Percentiles rank a stretch among this genome's conserved stretches.
These are phyloP conservation scores for Neodontobutis hainanensis DNA, from an alignment of 2,113 vertebrate species.

Conservation along the genomic window DNA sequence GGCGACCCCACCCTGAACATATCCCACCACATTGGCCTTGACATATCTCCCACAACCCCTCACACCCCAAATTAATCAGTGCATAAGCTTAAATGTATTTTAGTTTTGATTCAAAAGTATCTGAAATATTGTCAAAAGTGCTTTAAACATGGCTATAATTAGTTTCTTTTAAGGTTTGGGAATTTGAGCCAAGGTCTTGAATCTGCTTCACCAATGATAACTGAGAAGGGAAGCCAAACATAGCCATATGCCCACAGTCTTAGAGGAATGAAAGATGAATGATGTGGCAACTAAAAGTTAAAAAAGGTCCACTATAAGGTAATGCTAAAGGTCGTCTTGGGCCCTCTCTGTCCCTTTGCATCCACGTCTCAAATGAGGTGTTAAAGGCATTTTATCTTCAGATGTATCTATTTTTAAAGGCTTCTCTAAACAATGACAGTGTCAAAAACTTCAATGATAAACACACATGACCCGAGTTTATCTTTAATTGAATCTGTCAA, in stretches of 20 bases:
- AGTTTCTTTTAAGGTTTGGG: slow-evolving; percentile 42
- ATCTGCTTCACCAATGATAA: slow-evolving; percentile 57
- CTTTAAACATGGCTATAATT: slow-evolving; percentile 45
- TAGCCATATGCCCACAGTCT: slow-evolving; percentile 50
- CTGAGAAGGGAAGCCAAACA: slow-evolving; percentile 60
- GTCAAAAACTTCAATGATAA: slow-evolving; percentile 7
- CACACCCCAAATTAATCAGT: background rate
- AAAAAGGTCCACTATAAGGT: background rate
- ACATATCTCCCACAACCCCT: slow-evolving; percentile 15
- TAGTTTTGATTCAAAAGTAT: background rate
- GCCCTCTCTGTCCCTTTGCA: slow-evolving; percentile 7
- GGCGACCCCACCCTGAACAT: slow-evolving; percentile 29
- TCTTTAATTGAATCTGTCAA: slow-evolving; percentile 8
- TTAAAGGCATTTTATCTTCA: slow-evolving; percentile 22
- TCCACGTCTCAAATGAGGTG: background rate
- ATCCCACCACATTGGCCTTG: slow-evolving; percentile 15
- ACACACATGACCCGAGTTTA: background rate
- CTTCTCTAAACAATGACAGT: background rate
- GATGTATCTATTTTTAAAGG: background rate
- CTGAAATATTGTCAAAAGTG: background rate
- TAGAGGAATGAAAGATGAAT: slow-evolving; percentile 32
- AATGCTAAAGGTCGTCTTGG: slow-evolving; percentile 22
- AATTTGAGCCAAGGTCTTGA: slow-evolving; percentile 44
- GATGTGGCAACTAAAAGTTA: slow-evolving; percentile 4
- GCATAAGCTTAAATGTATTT: background rate